Evolutionary conservation across 2,113 vertebrate genomes (phyloP).

Genomic region (Dromaius novaehollandiae): DNA sequence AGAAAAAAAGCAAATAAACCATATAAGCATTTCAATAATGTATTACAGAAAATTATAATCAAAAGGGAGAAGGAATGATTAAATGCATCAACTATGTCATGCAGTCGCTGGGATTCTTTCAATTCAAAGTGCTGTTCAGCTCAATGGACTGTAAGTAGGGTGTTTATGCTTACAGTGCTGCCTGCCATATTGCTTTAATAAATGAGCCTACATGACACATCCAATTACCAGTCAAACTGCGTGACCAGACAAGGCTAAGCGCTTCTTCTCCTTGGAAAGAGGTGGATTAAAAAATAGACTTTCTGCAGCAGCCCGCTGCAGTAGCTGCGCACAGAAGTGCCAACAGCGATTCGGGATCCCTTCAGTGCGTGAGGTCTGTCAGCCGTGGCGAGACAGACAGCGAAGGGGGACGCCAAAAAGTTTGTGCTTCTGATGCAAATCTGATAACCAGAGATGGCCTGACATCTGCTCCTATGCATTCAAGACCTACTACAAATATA

Average conservation of each 20-base stretch:
- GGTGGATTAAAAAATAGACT: neutral
- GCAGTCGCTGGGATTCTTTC: fast-evolving
- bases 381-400: neutral
- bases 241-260: neutral
- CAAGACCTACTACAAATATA: neutral
- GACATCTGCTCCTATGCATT: neutral
- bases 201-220: neutral
- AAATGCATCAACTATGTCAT: neutral
- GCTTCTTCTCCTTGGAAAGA: neutral
- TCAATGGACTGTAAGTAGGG: neutral
- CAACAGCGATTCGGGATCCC: neutral
- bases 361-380: neutral
- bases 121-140: neutral
- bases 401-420: neutral
- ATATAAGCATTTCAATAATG: neutral
- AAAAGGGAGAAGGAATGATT: neutral
- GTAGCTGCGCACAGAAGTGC: fast-evolving
- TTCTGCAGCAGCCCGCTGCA: neutral
- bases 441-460: fast-evolving
- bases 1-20: neutral
- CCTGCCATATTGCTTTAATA: neutral
- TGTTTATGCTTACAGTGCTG: neutral
- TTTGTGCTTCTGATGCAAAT: neutral
- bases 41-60: neutral
- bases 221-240: neutral